Conservation (phyloP, 2,888 invertebrate genomes). For the Hesperia comma region DNA sequence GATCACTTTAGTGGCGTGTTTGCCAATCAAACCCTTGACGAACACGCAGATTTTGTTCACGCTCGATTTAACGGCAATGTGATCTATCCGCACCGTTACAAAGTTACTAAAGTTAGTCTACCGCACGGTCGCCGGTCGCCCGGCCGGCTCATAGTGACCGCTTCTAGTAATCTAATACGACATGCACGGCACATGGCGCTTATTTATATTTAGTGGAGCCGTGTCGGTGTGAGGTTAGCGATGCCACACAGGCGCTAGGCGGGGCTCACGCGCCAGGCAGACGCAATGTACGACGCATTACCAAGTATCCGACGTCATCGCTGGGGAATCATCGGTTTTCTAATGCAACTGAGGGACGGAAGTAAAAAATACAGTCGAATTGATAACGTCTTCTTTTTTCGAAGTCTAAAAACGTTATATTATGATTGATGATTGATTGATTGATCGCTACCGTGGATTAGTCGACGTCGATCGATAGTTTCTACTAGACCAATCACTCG, state of each 20-base stretch:
- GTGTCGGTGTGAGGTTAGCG: not conserved
- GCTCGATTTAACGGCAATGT: not conserved
- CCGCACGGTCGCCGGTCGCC: not conserved
- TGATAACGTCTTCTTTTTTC: no score
- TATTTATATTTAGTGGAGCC: not conserved
- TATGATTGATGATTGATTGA: no score
- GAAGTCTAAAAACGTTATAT: no score
- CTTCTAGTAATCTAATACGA: conserved; percentile 5
- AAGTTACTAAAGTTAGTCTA: not conserved
- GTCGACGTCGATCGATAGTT: no score
- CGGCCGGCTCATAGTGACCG: not conserved
- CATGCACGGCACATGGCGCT: conserved; percentile 8
- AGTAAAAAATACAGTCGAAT: no score
- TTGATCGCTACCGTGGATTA: no score
- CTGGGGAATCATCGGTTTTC: not conserved
- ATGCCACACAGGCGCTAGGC: conserved; percentile 24
- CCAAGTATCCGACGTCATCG: not conserved
- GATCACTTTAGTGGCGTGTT: no score
- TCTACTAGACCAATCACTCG: no score
- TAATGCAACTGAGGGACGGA: no score
- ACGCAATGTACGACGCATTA: conserved; percentile 21
- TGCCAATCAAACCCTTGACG: no score
- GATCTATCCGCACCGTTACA: not conserved
- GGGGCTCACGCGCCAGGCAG: conserved; percentile 24
- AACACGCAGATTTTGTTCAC: not conserved